These are phyloP conservation scores for Falco naumanni DNA, from an alignment of 2,797 vertebrate species.

Conservation along the genomic window DNA sequence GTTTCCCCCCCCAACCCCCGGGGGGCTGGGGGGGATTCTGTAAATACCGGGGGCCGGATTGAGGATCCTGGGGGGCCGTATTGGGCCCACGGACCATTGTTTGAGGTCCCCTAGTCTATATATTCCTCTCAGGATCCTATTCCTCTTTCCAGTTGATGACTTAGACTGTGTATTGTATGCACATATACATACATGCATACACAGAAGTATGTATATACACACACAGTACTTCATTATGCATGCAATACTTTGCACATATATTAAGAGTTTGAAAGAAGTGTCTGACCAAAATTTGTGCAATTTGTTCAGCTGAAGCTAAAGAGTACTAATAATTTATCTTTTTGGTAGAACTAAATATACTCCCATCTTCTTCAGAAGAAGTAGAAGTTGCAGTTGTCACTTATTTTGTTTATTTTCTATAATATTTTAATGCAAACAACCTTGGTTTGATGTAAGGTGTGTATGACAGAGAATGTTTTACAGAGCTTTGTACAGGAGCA, in stretches of 20 bases:
- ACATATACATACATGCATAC: neutral
- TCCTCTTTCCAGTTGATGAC: neutral
- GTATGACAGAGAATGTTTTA: neutral
- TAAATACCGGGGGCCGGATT: too few species aligned
- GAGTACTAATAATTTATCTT: neutral
- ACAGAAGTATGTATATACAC: neutral
- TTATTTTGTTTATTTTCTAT: neutral
- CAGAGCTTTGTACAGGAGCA: neutral
- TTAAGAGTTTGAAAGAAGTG: neutral
- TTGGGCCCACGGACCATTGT: too few species aligned
- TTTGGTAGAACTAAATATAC: neutral
- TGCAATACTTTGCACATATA: neutral
- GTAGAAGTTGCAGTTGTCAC: neutral
- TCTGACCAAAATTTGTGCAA: neutral
- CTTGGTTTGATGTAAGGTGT: neutral
- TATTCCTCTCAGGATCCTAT: neutral
- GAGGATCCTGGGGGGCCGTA: too few species aligned
- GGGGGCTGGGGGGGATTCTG: too few species aligned
- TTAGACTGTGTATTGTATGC: neutral
- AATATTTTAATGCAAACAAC: neutral
- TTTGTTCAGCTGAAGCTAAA: neutral
- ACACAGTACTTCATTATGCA: neutral
- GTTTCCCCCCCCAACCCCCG: too few species aligned
- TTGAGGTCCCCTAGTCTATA: too few species aligned
- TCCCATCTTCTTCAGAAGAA: neutral